Evolutionary conservation across 1,140 invertebrate genomes (phyloP).

Genomic region (Prorops nasuta): DNA sequence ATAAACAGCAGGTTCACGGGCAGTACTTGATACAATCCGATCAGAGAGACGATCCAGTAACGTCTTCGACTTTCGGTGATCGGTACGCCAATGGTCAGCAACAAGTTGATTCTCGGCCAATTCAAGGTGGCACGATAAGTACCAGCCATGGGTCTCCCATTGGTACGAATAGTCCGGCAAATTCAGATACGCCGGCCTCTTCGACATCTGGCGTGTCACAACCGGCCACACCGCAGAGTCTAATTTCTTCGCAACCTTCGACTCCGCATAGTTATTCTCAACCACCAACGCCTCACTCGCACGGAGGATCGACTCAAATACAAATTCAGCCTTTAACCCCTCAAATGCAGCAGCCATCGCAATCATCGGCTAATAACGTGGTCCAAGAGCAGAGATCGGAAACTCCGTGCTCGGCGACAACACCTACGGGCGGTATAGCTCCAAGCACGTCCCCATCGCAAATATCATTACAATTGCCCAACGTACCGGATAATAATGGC

Average conservation of each 20-base stretch:
- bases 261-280: constrained; percentile 51
- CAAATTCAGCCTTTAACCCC: constrained; percentile 19
- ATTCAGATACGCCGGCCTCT: constrained; percentile 46
- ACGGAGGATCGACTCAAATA: constrained; percentile 21
- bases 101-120: constrained; percentile 62
- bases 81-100: constrained; percentile 49
- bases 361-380: constrained; percentile 21
- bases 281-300: constrained; percentile 47
- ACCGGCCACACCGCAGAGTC: constrained; percentile 48
- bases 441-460: constrained; percentile 38
- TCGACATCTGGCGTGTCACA: constrained; percentile 44
- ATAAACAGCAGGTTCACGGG: constrained; percentile 45
- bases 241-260: constrained; percentile 47
- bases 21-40: constrained; percentile 45
- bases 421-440: constrained; percentile 26
- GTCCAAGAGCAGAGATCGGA: constrained; percentile 37
- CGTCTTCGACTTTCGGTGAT: constrained; percentile 69
- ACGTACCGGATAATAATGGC: constrained; percentile 20
- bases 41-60: constrained; percentile 68
- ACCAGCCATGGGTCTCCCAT: constrained; percentile 71
- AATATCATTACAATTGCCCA: constrained; percentile 22
- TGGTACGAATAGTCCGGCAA: constrained; percentile 54
- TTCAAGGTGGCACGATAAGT: constrained; percentile 73
- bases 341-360: constrained; percentile 21
- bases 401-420: constrained; percentile 34